These are phyloP conservation scores for Phoxinus phoxinus DNA, from an alignment of 2,113 vertebrate species.

Conservation along the genomic window DNA sequence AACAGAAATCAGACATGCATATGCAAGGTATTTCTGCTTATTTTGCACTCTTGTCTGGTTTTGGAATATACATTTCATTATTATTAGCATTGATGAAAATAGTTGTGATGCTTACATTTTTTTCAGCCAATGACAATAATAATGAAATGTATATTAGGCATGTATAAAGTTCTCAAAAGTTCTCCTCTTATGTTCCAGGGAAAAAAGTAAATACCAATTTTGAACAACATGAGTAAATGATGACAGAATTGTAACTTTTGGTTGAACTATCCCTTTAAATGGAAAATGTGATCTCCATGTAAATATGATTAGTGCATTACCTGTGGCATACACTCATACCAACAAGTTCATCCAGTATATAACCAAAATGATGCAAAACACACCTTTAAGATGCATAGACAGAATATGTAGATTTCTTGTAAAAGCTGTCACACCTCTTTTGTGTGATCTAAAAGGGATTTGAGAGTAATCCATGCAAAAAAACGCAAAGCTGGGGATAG, in stretches of 20 bases:
- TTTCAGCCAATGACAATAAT: too few species aligned
- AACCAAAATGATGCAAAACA: background rate
- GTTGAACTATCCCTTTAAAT: background rate
- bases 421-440: conserved; percentile 23
- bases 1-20: too few species aligned
- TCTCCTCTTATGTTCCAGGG: background rate
- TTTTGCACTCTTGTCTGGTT: background rate
- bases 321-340: background rate
- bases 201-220: background rate
- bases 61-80: too few species aligned
- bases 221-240: background rate
- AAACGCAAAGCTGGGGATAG: conserved; percentile 4
- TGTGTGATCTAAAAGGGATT: conserved; percentile 44
- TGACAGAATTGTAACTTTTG: background rate
- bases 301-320: background rate
- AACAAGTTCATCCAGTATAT: background rate
- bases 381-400: background rate
- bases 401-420: conserved; percentile 28
- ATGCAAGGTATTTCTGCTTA: background rate
- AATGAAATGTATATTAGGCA: background rate
- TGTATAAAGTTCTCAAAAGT: background rate
- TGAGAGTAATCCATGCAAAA: conserved; percentile 45
- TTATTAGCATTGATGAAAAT: too few species aligned
- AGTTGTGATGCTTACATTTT: too few species aligned
- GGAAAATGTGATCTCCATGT: background rate